Evolutionary conservation across 2,113 vertebrate genomes (phyloP).

Genomic region (Eira barbara): DNA sequence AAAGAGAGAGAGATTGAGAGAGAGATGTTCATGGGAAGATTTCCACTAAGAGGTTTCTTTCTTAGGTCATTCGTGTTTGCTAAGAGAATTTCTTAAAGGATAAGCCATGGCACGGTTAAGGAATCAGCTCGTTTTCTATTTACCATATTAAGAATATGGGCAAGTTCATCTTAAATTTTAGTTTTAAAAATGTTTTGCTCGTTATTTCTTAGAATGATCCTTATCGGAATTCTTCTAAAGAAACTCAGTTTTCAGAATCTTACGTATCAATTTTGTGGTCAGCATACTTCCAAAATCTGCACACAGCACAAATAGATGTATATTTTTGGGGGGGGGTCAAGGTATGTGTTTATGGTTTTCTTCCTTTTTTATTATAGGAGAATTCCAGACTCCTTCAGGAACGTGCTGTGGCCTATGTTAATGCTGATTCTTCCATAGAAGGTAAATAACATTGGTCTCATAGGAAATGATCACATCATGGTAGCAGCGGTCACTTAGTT

Average conservation of each 20-base stretch:
- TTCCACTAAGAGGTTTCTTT: background rate
- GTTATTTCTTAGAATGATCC: background rate
- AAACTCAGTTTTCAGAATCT: background rate
- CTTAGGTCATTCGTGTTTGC: background rate
- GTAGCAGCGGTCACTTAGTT: background rate
- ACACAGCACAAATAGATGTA: background rate
- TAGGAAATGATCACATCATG: background rate
- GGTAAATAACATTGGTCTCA: constrained; percentile 76
- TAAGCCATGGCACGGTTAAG: background rate
- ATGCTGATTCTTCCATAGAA: constrained; percentile 96
- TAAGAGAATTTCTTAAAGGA: background rate
- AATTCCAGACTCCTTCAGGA: constrained; percentile 93
- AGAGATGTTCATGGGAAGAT: background rate
- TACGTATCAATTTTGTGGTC: background rate
- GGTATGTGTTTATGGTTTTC: background rate
- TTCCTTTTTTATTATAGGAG: constrained; percentile 83
- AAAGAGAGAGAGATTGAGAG: background rate
- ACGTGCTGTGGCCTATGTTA: constrained; percentile 95
- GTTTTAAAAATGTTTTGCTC: background rate
- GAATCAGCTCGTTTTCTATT: background rate
- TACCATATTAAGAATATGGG: background rate
- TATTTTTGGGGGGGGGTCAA: background rate
- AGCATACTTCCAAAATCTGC: background rate
- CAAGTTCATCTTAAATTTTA: background rate
- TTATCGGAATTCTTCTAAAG: background rate